phyloP scores from a whole-genome alignment of 1,140 invertebrate genomes.

The Zaprionus lachaisei region DNA sequence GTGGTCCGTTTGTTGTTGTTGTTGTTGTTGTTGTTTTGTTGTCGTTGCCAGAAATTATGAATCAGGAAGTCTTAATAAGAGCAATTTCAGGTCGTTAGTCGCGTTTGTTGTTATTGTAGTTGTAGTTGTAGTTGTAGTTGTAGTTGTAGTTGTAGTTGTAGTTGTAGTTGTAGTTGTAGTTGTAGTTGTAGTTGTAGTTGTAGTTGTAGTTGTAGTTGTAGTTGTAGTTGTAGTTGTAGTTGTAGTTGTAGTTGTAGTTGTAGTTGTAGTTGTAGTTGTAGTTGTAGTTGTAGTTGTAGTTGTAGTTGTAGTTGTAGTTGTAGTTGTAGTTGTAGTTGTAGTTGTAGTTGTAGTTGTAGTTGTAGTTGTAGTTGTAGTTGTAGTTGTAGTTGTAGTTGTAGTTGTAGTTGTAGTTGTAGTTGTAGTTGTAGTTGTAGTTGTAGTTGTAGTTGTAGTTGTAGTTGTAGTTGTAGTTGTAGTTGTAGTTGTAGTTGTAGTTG shows the following conservation, averaged over 20 bases:
- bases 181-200: not conserved
- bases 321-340: constrained; percentile 3
- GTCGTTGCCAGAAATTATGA: constrained; percentile 68
- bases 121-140: not conserved
- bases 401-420: constrained; percentile 2
- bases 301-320: not conserved
- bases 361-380: constrained; percentile 4
- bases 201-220: constrained; percentile 1
- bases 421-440: not conserved
- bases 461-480: not conserved
- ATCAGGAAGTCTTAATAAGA: constrained; percentile 84
- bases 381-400: constrained; percentile 3
- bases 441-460: constrained; percentile 5
- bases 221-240: not conserved
- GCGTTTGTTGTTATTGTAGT: constrained; percentile 26
- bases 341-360: constrained; percentile 5
- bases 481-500: constrained; percentile 1
- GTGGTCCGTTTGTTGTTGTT: constrained; percentile 16
- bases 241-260: not conserved
- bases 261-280: constrained; percentile 1
- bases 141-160: constrained; percentile 1
- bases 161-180: constrained; percentile 1
- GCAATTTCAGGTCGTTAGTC: constrained; percentile 82
- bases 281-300: constrained; percentile 1
- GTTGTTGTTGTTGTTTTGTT: constrained; percentile 40